phyloP scores from a whole-genome alignment of 2,888 invertebrate species.

The Cloeon dipterum region DNA sequence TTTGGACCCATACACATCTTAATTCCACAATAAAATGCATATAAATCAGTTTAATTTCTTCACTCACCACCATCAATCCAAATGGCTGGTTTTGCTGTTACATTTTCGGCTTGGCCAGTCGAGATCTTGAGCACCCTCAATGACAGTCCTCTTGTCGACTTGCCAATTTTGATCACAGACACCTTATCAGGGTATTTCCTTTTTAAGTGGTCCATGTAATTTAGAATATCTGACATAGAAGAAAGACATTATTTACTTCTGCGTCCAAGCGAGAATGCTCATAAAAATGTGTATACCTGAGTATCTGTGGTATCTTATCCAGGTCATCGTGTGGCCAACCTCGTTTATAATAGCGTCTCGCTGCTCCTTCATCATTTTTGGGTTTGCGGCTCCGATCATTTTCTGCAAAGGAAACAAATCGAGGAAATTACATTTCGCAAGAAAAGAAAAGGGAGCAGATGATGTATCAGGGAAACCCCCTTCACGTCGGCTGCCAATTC shows the following conservation, averaged over 20 bases:
- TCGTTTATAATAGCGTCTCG: constrained; percentile 28
- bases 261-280: background rate
- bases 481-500: too few species aligned
- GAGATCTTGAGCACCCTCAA: constrained; percentile 45
- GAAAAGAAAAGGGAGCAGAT: too few species aligned
- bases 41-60: too few species aligned
- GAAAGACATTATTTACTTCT: constrained; percentile 6
- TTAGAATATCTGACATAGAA: constrained; percentile 42
- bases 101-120: constrained; percentile 9
- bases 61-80: constrained; percentile 71
- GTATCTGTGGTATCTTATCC: constrained; percentile 46
- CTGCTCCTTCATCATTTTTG: constrained; percentile 31
- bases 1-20: too few species aligned
- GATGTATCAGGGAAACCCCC: too few species aligned
- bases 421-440: too few species aligned
- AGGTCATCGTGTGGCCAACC: constrained; percentile 40
- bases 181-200: constrained; percentile 37
- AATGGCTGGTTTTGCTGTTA: constrained; percentile 38
- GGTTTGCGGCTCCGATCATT: constrained; percentile 42
- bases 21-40: too few species aligned
- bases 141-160: constrained; percentile 45
- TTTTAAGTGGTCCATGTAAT: constrained; percentile 42
- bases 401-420: too few species aligned
- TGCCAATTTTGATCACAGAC: constrained; percentile 43
- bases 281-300: constrained; percentile 15